phyloP scores from a whole-genome alignment of 2,113 vertebrate species.

The Phylloscopus trochiloides region DNA sequence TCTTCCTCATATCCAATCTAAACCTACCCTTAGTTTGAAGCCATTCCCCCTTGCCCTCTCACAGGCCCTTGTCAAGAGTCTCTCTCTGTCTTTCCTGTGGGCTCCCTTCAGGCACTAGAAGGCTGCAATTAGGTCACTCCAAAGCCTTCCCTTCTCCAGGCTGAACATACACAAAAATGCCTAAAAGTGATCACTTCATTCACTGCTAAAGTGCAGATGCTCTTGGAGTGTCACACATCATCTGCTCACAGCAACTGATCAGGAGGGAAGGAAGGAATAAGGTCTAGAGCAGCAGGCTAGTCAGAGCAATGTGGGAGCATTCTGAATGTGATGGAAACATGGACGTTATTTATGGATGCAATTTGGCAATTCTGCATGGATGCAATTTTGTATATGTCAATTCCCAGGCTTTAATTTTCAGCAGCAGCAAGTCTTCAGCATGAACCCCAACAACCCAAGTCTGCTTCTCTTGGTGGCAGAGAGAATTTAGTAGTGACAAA shows the following conservation, averaged over 20 bases:
- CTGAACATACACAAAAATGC: not conserved
- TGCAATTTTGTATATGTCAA: not conserved
- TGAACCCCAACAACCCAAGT: not conserved
- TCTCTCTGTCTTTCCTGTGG: not conserved
- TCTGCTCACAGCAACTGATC: not conserved
- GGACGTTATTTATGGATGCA: not conserved
- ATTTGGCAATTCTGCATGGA: not conserved
- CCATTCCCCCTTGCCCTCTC: not conserved
- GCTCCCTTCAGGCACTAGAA: not conserved
- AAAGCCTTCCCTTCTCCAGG: not conserved
- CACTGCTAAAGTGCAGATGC: not conserved
- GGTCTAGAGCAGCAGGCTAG: not conserved
- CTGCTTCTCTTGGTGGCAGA: not conserved
- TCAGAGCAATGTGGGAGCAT: not conserved
- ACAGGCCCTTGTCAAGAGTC: not conserved
- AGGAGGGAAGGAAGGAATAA: not conserved
- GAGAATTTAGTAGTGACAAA: too few species aligned
- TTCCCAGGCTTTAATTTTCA: not conserved
- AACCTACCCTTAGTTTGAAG: not conserved
- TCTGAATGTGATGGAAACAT: not conserved
- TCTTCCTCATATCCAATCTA: not conserved
- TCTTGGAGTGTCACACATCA: not conserved
- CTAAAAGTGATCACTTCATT: not conserved
- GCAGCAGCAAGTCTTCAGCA: not conserved
- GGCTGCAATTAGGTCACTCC: not conserved